Conservation (phyloP, 2,113 vertebrate genomes). For the Porphyrio hochstetteri region DNA sequence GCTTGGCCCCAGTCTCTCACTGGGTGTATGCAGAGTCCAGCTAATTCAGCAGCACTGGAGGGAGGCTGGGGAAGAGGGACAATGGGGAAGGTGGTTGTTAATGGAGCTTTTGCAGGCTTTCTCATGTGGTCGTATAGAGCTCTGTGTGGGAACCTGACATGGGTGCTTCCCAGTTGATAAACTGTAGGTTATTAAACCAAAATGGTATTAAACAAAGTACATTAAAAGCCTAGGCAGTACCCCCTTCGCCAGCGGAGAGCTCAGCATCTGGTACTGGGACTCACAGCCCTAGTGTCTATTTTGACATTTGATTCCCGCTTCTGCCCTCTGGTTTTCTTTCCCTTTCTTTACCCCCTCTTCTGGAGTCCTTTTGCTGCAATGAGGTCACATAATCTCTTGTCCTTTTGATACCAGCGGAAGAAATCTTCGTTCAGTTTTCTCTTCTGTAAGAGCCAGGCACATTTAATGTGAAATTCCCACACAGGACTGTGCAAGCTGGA, state of each 20-base stretch:
- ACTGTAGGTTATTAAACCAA: background rate
- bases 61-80: background rate
- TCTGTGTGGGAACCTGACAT: background rate
- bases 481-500: background rate
- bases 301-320: background rate
- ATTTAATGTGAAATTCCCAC: background rate
- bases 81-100: background rate
- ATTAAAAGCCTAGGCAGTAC: background rate
- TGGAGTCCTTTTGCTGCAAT: background rate
- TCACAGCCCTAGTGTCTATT: background rate
- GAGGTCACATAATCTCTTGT: background rate
- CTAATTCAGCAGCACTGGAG: background rate
- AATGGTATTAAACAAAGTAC: background rate
- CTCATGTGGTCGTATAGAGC: background rate
- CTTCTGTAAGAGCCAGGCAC: background rate
- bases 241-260: background rate
- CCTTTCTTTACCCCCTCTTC: background rate
- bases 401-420: background rate
- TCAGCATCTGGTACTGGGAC: background rate
- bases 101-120: background rate
- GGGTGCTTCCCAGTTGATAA: background rate
- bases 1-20: accelerated
- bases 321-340: constrained; percentile 2
- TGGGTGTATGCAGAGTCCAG: background rate
- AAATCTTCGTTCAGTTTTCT: background rate